Percentiles rank a stretch among this genome's conserved stretches.
Evolutionary conservation across 2,797 vertebrate genomes (phyloP).

Genomic region (Xyrichtys novacula): DNA sequence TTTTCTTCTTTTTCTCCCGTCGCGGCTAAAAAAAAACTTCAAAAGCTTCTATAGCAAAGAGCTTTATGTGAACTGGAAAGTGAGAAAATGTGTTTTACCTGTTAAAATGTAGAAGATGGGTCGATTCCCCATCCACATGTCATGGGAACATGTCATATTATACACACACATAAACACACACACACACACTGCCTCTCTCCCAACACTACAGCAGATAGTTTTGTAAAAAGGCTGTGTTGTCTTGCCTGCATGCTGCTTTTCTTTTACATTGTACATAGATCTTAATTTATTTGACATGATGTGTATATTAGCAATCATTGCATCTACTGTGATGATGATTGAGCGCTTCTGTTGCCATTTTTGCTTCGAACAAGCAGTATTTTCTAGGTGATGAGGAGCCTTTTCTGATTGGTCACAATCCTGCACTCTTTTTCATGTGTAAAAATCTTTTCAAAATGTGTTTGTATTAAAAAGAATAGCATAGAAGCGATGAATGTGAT

Average conservation of each 20-base stretch:
- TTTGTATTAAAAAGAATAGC: slow-evolving; percentile 71
- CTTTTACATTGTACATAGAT: slow-evolving; percentile 83
- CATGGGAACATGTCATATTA: slow-evolving; percentile 34
- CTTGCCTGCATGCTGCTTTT: slow-evolving; percentile 86
- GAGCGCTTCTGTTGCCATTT: slow-evolving; percentile 73
- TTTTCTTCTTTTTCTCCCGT: slow-evolving; percentile 25
- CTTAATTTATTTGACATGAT: slow-evolving; percentile 81
- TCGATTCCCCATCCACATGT: slow-evolving; percentile 34
- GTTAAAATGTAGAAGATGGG: slow-evolving; percentile 44
- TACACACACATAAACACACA: slow-evolving; percentile 36
- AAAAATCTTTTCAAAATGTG: slow-evolving; percentile 80
- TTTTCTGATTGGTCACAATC: slow-evolving; percentile 63
- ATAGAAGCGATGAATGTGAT: slow-evolving; percentile 65
- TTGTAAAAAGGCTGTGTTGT: slow-evolving; percentile 75
- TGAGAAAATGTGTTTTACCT: slow-evolving; percentile 12
- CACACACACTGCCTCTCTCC: slow-evolving; percentile 49
- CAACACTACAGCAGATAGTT: slow-evolving; percentile 67
- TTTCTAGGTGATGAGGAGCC: slow-evolving; percentile 74
- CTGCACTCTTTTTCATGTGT: slow-evolving; percentile 77
- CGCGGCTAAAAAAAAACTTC: slow-evolving; percentile 29
- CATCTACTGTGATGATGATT: slow-evolving; percentile 65
- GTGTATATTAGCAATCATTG: slow-evolving; percentile 78
- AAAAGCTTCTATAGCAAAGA: slow-evolving; percentile 28
- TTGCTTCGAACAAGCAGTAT: slow-evolving; percentile 80
- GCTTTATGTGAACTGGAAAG: slow-evolving; percentile 27